These are phyloP conservation scores for Diabrotica undecimpunctata DNA, from an alignment of 1,140 invertebrate genomes.

Conservation along the genomic window DNA sequence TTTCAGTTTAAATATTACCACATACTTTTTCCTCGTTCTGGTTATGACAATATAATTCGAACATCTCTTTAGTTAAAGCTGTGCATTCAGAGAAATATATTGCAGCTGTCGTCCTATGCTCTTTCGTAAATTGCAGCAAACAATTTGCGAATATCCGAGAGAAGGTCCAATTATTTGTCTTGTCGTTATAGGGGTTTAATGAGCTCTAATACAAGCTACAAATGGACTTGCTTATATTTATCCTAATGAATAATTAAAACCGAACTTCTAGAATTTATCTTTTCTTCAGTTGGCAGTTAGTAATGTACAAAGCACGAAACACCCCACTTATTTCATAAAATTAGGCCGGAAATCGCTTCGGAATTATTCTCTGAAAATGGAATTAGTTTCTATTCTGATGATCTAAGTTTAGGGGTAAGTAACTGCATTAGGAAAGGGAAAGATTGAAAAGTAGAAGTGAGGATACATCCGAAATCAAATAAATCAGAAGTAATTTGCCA, in stretches of 20 bases:
- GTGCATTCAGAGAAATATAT: neutral
- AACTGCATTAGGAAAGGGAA: too few species aligned
- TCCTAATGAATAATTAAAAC: conserved; percentile 25
- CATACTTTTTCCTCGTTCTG: too few species aligned
- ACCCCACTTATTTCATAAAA: neutral
- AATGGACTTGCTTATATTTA: conserved; percentile 17
- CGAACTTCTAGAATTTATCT: conserved; percentile 22
- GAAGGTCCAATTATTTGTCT: conserved; percentile 17
- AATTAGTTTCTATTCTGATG: neutral
- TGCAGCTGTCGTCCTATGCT: too few species aligned
- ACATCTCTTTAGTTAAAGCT: conserved; percentile 12
- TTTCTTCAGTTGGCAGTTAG: conserved; percentile 4
- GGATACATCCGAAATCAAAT: too few species aligned
- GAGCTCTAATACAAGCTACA: conserved; percentile 19
- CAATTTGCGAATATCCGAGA: conserved; percentile 8
- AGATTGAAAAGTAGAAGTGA: too few species aligned
- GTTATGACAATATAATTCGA: neutral
- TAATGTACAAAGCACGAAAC: too few species aligned
- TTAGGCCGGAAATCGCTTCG: neutral
- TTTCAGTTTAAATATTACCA: too few species aligned
- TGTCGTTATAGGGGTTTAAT: conserved; percentile 22
- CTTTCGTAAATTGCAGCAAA: neutral
- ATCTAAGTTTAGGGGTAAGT: too few species aligned
- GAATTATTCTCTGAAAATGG: neutral
- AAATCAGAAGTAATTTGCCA: too few species aligned